Conservation (phyloP, 2,888 invertebrate genomes). For the Luperina testacea region DNA sequence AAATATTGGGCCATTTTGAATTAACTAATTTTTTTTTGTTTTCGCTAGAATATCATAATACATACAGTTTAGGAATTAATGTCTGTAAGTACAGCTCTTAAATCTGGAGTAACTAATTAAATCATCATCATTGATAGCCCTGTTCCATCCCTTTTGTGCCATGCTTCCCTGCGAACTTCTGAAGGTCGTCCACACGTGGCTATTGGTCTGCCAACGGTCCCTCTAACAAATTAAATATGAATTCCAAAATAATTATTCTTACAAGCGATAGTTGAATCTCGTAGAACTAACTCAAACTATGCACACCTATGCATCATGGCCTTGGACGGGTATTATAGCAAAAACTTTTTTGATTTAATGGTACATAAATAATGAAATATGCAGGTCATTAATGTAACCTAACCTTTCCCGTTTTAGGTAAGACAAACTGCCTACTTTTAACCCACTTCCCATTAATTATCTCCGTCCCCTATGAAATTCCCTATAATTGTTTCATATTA, state of each 20-base stretch:
- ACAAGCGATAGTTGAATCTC: not conserved
- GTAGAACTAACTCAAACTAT: not conserved
- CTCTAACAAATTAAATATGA: not conserved
- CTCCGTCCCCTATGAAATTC: not conserved
- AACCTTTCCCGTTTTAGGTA: not conserved
- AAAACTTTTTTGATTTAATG: not conserved
- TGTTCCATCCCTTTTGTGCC: not conserved
- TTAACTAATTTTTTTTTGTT: not conserved
- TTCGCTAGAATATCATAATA: not conserved
- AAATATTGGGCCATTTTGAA: not conserved
- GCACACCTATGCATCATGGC: not conserved
- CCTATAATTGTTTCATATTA: not conserved
- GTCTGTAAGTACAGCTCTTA: not conserved
- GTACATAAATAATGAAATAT: not conserved
- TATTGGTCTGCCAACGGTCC: no score
- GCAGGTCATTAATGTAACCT: not conserved
- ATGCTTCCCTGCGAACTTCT: not conserved
- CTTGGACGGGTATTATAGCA: not conserved
- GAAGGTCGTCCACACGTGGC: not conserved
- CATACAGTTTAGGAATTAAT: not conserved
- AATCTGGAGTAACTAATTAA: not conserved
- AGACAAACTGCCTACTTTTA: not conserved
- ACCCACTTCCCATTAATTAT: not conserved
- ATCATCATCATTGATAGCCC: not conserved
- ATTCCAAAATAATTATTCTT: not conserved